Conservation (phyloP, 1,140 invertebrate genomes). For the Zaprionus capensis region DNA sequence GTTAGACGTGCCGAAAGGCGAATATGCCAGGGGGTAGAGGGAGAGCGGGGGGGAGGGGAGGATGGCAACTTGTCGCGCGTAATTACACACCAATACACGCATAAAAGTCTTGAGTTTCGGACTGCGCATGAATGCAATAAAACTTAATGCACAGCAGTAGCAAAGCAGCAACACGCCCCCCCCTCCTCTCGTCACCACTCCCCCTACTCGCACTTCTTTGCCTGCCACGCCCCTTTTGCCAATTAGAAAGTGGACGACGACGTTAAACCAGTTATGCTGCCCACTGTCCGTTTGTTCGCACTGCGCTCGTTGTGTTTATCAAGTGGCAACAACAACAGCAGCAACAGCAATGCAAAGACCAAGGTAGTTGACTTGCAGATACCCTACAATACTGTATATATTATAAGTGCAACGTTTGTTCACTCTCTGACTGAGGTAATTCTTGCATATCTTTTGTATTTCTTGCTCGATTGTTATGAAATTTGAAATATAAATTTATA, state of each 20-base stretch:
- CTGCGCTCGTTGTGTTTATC: conserved; percentile 45
- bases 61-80: conserved; percentile 71
- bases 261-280: background rate
- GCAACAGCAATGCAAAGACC: background rate
- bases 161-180: too few species aligned
- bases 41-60: background rate
- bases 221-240: conserved; percentile 48
- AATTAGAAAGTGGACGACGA: conserved; percentile 3
- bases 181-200: too few species aligned
- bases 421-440: too few species aligned
- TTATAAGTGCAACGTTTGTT: too few species aligned
- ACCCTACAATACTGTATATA: background rate
- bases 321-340: conserved; percentile 41
- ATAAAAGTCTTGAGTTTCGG: conserved; percentile 54
- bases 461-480: background rate
- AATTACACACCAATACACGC: conserved; percentile 65
- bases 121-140: conserved; percentile 50
- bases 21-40: background rate
- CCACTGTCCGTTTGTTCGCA: background rate
- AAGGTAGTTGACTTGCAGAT: background rate
- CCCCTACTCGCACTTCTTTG: background rate
- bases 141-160: conserved; percentile 62
- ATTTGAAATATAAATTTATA: background rate
- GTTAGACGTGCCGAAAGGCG: conserved; percentile 66
- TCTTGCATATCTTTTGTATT: background rate